Evolutionary conservation across 2,888 invertebrate species (phyloP).

Genomic region (Idaea straminata): DNA sequence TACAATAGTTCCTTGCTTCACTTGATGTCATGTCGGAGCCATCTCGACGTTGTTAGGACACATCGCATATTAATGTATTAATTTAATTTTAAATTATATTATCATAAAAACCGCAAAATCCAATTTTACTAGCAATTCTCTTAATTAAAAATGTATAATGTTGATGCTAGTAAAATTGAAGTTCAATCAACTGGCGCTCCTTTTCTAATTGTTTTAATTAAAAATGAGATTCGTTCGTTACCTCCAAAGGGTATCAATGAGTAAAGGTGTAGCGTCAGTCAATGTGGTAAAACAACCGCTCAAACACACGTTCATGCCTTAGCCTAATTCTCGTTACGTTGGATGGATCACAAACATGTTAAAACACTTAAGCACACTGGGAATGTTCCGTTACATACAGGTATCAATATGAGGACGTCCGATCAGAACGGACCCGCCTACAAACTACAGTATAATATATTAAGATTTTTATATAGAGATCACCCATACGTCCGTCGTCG

Average conservation of each 20-base stretch:
- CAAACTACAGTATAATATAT: slow-evolving; percentile 65
- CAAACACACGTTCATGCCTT: slow-evolving; percentile 75
- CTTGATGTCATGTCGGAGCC: slow-evolving; percentile 30
- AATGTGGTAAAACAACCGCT: slow-evolving; percentile 47
- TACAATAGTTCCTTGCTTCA: slow-evolving; percentile 22
- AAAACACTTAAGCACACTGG: slow-evolving; percentile 75
- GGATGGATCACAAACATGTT: slow-evolving; percentile 79
- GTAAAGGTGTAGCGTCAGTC: slow-evolving; percentile 55
- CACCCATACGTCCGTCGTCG: slow-evolving; percentile 62
- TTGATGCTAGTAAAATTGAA: slow-evolving; percentile 59
- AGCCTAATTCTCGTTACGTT: slow-evolving; percentile 65
- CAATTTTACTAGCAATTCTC: slow-evolving; percentile 54
- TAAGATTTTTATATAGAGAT: slow-evolving; percentile 73
- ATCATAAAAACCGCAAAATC: slow-evolving; percentile 52
- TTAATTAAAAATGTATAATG: slow-evolving; percentile 24
- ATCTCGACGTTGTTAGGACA: slow-evolving; percentile 58
- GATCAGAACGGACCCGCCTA: slow-evolving; percentile 26
- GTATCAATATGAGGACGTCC: slow-evolving; percentile 72
- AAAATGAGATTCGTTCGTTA: slow-evolving; percentile 9
- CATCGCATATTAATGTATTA: slow-evolving; percentile 68
- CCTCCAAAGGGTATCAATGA: slow-evolving; percentile 5
- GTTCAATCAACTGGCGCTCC: slow-evolving; percentile 43
- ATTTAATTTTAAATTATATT: slow-evolving; percentile 68
- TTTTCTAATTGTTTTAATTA: slow-evolving; percentile 35
- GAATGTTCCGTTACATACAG: slow-evolving; percentile 78